A percentile compares a stretch with the other conserved stretches of the same genome.
These are phyloP conservation scores for Lethrus apterus DNA, from an alignment of 1,140 invertebrate genomes.

Conservation along the genomic window DNA sequence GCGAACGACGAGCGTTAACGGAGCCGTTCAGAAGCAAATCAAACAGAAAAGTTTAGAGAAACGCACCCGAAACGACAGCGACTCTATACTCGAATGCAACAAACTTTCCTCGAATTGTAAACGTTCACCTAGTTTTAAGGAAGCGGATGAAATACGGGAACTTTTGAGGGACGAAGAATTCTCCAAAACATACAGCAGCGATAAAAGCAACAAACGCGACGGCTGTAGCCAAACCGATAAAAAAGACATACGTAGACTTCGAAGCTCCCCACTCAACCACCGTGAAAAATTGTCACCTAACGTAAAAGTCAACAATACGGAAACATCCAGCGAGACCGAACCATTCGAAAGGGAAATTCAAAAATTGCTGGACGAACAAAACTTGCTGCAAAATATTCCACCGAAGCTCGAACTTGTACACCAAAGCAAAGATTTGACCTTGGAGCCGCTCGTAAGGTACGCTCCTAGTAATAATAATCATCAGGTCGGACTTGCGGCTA, in stretches of 20 bases:
- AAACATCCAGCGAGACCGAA: slow-evolving; percentile 41
- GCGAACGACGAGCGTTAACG: slow-evolving; percentile 31
- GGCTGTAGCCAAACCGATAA: slow-evolving; percentile 57
- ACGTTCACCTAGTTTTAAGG: slow-evolving; percentile 40
- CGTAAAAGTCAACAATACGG: slow-evolving; percentile 42
- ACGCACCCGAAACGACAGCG: slow-evolving; percentile 34
- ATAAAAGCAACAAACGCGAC: slow-evolving; percentile 50
- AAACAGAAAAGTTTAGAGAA: slow-evolving; percentile 34
- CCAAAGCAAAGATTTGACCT: slow-evolving; percentile 42
- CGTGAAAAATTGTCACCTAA: slow-evolving; percentile 39
- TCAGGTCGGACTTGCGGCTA: slow-evolving; percentile 54
- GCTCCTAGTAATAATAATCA: slow-evolving; percentile 47
- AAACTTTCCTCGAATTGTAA: slow-evolving; percentile 36
- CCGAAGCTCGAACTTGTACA: slow-evolving; percentile 50
- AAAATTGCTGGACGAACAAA: slow-evolving; percentile 63
- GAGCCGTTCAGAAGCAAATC: slow-evolving; percentile 16
- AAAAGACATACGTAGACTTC: slow-evolving; percentile 45
- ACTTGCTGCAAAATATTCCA: slow-evolving; percentile 51
- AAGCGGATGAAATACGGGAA: slow-evolving; percentile 38
- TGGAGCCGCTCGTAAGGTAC: slow-evolving; percentile 40
- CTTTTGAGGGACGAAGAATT: slow-evolving; percentile 43
- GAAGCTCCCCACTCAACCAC: slow-evolving; percentile 41
- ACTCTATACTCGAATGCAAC: slow-evolving; percentile 37
- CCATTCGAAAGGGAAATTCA: slow-evolving; percentile 68
- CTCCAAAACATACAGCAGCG: slow-evolving; percentile 44